Evolutionary conservation across 2,113 vertebrate species (phyloP).

Genomic region (Oryzias javanicus): DNA sequence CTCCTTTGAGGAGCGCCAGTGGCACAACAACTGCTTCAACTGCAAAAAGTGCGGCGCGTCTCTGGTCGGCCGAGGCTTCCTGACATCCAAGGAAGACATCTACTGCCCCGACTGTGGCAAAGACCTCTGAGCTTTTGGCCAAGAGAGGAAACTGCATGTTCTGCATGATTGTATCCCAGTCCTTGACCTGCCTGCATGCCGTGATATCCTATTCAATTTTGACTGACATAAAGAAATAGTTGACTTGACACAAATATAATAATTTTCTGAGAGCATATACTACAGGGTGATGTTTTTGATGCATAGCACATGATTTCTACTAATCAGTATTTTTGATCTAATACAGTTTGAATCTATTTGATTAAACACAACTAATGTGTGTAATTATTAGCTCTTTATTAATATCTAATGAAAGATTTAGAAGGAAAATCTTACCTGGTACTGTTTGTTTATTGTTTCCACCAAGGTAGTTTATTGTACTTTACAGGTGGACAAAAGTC

Average conservation of each 20-base stretch:
- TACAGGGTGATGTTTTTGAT: constrained; percentile 8
- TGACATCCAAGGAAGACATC: constrained; percentile 91
- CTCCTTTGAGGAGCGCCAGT: constrained; percentile 95
- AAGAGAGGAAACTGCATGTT: background rate
- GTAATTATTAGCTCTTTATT: background rate
- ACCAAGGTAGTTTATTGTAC: no score
- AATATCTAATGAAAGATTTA: background rate
- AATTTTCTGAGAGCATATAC: background rate
- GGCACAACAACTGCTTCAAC: constrained; percentile 97
- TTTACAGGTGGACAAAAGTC: no score
- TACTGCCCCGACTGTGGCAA: constrained; percentile 93
- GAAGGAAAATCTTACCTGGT: background rate
- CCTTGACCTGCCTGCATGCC: constrained; percentile 16
- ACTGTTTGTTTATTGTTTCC: no score
- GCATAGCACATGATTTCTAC: background rate
- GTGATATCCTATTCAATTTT: background rate
- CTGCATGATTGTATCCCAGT: constrained; percentile 12
- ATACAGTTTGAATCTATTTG: constrained; percentile 5
- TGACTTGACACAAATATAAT: no score
- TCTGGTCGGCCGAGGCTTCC: constrained; percentile 92
- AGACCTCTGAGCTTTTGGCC: constrained; percentile 79
- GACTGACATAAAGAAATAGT: no score
- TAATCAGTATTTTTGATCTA: constrained; percentile 10
- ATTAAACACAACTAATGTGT: constrained; percentile 21
- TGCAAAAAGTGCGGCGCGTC: constrained; percentile 92